Evolutionary conservation across 2,888 invertebrate genomes (phyloP).

Genomic region (Dicycla oo): DNA sequence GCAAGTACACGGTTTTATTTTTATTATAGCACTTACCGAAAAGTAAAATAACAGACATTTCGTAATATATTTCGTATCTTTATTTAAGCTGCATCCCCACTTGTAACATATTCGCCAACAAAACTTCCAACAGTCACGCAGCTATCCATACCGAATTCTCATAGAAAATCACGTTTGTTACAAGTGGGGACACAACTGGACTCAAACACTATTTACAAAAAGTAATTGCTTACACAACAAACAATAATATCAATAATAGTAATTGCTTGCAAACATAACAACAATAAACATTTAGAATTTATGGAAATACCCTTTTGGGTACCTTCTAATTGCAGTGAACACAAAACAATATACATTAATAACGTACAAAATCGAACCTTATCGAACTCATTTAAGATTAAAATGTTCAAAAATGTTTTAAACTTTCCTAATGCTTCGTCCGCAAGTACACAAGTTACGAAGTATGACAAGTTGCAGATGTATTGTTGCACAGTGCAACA

Average conservation of each 20-base stretch:
- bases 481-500: neutral
- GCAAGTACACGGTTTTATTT: neutral
- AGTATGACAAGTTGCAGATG: neutral
- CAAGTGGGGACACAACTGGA: conserved; percentile 1
- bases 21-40: neutral
- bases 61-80: conserved; percentile 4
- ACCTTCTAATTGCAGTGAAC: neutral
- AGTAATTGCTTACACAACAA: conserved; percentile 4
- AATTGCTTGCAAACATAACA: conserved; percentile 31
- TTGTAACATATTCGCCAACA: neutral
- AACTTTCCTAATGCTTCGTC: neutral
- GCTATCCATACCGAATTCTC: neutral
- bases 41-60: neutral
- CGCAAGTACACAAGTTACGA: neutral
- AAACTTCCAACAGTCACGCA: neutral
- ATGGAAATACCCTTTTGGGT: conserved; percentile 17
- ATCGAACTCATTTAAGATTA: neutral
- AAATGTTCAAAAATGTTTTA: neutral
- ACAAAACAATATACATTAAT: neutral
- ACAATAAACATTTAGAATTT: conserved; percentile 22
- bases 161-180: neutral
- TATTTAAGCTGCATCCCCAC: neutral
- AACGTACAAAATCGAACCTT: neutral
- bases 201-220: conserved; percentile 11
- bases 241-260: too few relatives aligned